These are phyloP conservation scores for Eurypyga helias DNA, from an alignment of 2,113 vertebrate species.

Conservation along the genomic window DNA sequence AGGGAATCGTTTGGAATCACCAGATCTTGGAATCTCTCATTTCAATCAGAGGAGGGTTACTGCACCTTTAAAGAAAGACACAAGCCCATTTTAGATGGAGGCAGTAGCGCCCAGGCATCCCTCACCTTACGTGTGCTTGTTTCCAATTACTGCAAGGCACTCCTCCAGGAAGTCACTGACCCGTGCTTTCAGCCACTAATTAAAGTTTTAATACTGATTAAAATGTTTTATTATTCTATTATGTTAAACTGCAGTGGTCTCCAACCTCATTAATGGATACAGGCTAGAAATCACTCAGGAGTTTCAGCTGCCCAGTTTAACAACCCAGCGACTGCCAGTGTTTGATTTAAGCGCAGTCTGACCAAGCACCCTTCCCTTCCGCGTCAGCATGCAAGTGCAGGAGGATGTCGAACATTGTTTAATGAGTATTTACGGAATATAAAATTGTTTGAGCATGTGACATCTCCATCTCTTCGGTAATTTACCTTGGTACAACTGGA, in stretches of 20 bases:
- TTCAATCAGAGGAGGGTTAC: background rate
- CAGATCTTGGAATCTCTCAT: background rate
- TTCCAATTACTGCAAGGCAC: conserved; percentile 64
- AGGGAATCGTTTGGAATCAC: background rate
- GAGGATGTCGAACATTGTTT: background rate
- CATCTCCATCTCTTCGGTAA: conserved; percentile 2
- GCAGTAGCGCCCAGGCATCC: background rate
- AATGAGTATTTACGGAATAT: conserved; percentile 40
- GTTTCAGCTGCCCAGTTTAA: conserved; percentile 57
- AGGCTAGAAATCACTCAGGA: conserved; percentile 48
- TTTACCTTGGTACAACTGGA: conserved; percentile 9
- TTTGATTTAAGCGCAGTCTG: conserved; percentile 59
- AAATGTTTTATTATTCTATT: conserved; percentile 68
- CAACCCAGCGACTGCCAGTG: background rate
- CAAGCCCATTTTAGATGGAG: background rate
- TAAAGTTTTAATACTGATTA: conserved; percentile 68
- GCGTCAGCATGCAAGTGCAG: background rate
- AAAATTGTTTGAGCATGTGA: conserved; percentile 38
- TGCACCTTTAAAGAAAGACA: background rate
- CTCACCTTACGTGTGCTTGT: conserved; percentile 54
- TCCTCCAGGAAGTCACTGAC: conserved; percentile 45
- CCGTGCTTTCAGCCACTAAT: conserved; percentile 63
- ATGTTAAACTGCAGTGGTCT: conserved; percentile 68
- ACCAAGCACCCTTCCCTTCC: conserved; percentile 25
- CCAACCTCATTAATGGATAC: conserved; percentile 67